Conservation (phyloP, 2,888 invertebrate genomes). For the Arge pagana region DNA sequence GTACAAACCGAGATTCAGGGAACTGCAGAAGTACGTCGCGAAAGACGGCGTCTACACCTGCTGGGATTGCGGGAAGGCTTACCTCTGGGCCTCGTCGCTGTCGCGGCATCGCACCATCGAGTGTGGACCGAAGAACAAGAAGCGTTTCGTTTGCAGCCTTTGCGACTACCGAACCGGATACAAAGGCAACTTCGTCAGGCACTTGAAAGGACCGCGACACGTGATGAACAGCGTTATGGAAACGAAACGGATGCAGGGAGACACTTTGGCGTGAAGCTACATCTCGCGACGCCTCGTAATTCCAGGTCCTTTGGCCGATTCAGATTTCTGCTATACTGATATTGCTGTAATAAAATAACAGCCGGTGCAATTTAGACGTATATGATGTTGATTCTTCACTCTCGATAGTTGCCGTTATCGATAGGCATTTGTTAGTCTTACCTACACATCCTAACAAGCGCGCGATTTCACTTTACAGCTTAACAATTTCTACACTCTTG, state of each 20-base stretch:
- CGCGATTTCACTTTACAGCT: no score
- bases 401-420: no score
- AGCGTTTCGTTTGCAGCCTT: slow-evolving; percentile 27
- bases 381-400: no score
- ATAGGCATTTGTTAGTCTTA: no score
- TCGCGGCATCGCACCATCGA: slow-evolving; percentile 33
- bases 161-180: slow-evolving; percentile 30
- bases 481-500: no score
- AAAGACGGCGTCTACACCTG: slow-evolving; percentile 28
- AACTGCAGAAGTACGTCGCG: slow-evolving; percentile 25
- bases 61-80: slow-evolving; percentile 32
- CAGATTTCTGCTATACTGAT: no score
- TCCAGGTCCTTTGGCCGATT: no score
- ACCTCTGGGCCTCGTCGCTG: slow-evolving; percentile 32
- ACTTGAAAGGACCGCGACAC: slow-evolving; percentile 30
- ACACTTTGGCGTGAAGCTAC: no score
- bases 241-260: slow-evolving; percentile 3
- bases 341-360: no score
- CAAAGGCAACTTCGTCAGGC: slow-evolving; percentile 30
- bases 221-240: slow-evolving; percentile 20
- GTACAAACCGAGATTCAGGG: slow-evolving; percentile 27
- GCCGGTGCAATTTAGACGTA: no score
- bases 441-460: no score
- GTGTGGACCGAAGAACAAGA: slow-evolving; percentile 31
- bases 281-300: no score